These are phyloP conservation scores for Sebastes kiyomatsui DNA, from an alignment of 2,797 vertebrate genomes.

Conservation along the genomic window DNA sequence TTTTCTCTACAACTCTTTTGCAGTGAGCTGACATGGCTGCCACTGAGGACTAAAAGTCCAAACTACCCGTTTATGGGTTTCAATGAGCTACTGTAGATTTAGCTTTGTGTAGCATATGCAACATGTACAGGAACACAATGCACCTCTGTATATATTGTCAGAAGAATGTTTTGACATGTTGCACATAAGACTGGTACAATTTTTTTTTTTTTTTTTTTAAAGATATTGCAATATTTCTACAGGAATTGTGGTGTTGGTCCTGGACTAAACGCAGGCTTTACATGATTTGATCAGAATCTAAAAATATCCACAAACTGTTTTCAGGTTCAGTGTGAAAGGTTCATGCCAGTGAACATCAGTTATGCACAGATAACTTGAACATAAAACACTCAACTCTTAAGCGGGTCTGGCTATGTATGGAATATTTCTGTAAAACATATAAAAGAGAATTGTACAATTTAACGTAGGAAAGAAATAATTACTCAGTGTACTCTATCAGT, in stretches of 20 bases:
- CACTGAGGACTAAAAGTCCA: slow-evolving; percentile 9
- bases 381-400: slow-evolving; percentile 2
- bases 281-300: slow-evolving; percentile 5
- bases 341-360: background rate
- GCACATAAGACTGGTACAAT: slow-evolving; percentile 50
- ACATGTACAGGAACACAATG: slow-evolving; percentile 54
- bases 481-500: slow-evolving; percentile 17
- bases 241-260: slow-evolving; percentile 22
- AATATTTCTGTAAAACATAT: slow-evolving; percentile 5
- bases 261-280: background rate
- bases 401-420: background rate
- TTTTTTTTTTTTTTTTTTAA: slow-evolving; percentile 19
- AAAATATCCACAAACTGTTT: slow-evolving; percentile 9
- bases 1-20: slow-evolving; percentile 17
- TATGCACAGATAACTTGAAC: slow-evolving; percentile 28
- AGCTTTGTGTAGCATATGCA: slow-evolving; percentile 68
- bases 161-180: slow-evolving; percentile 52
- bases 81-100: slow-evolving; percentile 4
- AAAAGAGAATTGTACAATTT: slow-evolving; percentile 10
- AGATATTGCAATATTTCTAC: slow-evolving; percentile 58
- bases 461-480: slow-evolving; percentile 2
- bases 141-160: slow-evolving; percentile 53
- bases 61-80: slow-evolving; percentile 6
- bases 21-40: slow-evolving; percentile 20
- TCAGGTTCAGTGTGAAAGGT: slow-evolving; percentile 10